phyloP scores from a whole-genome alignment of 2,888 invertebrate genomes.

The Aleiodes testaceus region DNA sequence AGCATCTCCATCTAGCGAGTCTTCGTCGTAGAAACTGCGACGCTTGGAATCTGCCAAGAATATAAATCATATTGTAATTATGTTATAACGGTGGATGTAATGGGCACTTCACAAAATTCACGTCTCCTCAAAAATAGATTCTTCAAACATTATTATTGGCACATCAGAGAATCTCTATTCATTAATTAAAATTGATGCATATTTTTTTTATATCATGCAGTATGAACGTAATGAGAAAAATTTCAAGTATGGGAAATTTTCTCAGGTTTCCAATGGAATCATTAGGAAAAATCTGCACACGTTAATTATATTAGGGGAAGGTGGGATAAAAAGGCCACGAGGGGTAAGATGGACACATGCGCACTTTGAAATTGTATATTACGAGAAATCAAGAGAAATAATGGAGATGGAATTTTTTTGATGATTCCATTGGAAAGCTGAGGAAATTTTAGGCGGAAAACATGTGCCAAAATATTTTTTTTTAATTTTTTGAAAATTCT shows the following conservation, averaged over 20 bases:
- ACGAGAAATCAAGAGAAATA: too few relatives aligned
- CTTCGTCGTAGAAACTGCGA: conserved; percentile 70
- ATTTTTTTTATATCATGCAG: too few relatives aligned
- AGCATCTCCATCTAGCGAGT: conserved; percentile 71
- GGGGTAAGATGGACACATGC: too few relatives aligned
- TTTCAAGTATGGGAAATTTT: not conserved
- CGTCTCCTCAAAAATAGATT: too few relatives aligned
- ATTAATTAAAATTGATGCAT: conserved; percentile 1
- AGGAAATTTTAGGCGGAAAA: too few relatives aligned
- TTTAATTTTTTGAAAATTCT: too few relatives aligned
- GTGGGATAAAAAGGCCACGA: too few relatives aligned
- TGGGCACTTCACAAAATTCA: not conserved
- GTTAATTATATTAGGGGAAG: not conserved
- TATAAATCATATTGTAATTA: conserved; percentile 60
- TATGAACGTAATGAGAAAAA: too few relatives aligned
- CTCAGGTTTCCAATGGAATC: not conserved
- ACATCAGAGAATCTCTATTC: not conserved
- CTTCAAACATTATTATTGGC: not conserved
- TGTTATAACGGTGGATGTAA: conserved; percentile 45
- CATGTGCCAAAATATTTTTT: too few relatives aligned
- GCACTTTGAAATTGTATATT: too few relatives aligned
- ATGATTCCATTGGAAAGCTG: too few relatives aligned
- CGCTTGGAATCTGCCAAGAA: conserved; percentile 71
- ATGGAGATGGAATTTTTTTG: too few relatives aligned
- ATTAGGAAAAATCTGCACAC: conserved; percentile 27